phyloP scores from a whole-genome alignment of 2,113 vertebrate genomes.

The Merops nubicus region DNA sequence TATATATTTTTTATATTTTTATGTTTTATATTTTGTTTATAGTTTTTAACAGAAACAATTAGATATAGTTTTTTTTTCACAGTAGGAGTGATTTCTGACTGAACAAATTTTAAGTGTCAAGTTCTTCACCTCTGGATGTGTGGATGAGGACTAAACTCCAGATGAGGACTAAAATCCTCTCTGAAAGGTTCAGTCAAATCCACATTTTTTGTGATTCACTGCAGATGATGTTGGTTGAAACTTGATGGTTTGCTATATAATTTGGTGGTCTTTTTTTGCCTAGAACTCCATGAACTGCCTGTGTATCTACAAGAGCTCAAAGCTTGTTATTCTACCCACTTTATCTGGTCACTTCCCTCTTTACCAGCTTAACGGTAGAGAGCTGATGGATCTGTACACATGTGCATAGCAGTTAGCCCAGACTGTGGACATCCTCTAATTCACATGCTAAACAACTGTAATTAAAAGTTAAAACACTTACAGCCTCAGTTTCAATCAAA shows the following conservation, averaged over 20 bases:
- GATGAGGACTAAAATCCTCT: neutral
- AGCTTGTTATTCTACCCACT: neutral
- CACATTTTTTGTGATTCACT: neutral
- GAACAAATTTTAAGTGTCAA: neutral
- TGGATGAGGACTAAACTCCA: neutral
- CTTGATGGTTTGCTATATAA: neutral
- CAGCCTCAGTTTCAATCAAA: neutral
- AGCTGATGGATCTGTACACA: neutral
- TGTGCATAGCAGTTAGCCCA: neutral
- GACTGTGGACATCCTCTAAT: neutral
- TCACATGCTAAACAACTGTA: neutral
- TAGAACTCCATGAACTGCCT: neutral
- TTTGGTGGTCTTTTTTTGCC: neutral
- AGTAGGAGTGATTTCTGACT: neutral
- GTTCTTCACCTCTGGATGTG: neutral
- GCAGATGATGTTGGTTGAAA: neutral
- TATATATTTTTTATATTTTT: no score
- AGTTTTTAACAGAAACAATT: no score
- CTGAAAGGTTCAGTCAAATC: neutral
- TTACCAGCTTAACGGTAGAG: neutral
- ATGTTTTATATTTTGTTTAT: no score
- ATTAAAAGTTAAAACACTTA: neutral
- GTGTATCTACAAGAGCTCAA: neutral
- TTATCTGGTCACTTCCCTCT: neutral
- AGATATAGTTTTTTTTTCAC: neutral